Percentiles rank a stretch among this genome's conserved stretches.
phyloP scores from a whole-genome alignment of 2,797 vertebrate species.

The Notolepis coatsorum region DNA sequence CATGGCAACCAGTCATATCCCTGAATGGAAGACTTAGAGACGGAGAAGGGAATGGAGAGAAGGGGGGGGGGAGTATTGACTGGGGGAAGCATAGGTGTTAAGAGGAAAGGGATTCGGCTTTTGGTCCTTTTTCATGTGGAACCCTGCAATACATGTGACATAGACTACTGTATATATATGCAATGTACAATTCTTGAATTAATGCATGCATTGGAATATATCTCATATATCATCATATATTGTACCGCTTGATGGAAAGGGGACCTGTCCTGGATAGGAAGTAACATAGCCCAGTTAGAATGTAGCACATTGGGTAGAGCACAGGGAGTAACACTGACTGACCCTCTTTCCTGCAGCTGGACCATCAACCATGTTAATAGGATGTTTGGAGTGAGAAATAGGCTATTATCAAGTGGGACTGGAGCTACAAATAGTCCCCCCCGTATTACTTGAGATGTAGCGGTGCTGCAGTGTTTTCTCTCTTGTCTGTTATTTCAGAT shows the following conservation, averaged over 20 bases:
- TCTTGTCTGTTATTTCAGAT: background rate
- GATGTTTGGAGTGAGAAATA: conserved; percentile 45
- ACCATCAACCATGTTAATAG: conserved; percentile 48
- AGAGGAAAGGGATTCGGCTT: conserved; percentile 9
- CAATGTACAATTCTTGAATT: conserved; percentile 13
- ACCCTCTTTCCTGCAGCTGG: conserved; percentile 57
- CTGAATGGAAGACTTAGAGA: conserved; percentile 70
- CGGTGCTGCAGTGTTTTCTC: conserved; percentile 10
- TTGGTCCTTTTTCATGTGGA: conserved; percentile 20
- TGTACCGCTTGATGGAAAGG: conserved; percentile 43
- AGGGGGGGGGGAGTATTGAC: conserved; percentile 25
- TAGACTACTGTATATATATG: conserved; percentile 8
- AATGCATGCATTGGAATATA: conserved; percentile 35
- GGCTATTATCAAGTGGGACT: conserved; percentile 46
- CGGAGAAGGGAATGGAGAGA: conserved; percentile 37
- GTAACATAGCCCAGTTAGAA: conserved; percentile 58
- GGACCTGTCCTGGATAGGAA: conserved; percentile 45
- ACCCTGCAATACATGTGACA: conserved; percentile 17
- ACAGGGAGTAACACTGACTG: conserved; percentile 50
- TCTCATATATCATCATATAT: too few relatives aligned
- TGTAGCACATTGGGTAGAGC: conserved; percentile 64
- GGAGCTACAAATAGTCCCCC: conserved; percentile 53
- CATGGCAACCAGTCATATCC: conserved; percentile 79
- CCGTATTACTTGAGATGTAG: conserved; percentile 27
- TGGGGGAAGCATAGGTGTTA: conserved; percentile 45